Percentiles rank a stretch among this genome's conserved stretches.
These are phyloP conservation scores for Oceanodroma tethys DNA, from an alignment of 2,113 vertebrate species.

Conservation along the genomic window DNA sequence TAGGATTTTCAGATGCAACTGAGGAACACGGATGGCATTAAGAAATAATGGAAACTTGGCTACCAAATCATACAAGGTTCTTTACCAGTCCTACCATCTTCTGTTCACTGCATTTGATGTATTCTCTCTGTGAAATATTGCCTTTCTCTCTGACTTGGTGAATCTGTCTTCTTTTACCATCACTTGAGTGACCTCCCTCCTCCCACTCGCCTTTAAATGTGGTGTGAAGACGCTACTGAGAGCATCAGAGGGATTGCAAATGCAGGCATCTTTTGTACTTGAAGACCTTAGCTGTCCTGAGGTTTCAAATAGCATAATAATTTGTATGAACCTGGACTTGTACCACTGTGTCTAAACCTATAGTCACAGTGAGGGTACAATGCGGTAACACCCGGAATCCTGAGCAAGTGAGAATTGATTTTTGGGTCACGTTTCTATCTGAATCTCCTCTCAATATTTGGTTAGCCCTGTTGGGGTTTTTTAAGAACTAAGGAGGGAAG, in stretches of 20 bases:
- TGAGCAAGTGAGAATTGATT: neutral
- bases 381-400: neutral
- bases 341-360: neutral
- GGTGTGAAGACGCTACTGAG: neutral
- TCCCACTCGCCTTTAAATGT: neutral
- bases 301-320: fast-evolving
- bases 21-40: neutral
- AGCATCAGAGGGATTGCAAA: neutral
- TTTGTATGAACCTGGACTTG: neutral
- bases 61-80: neutral
- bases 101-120: neutral
- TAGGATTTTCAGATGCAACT: neutral
- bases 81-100: neutral
- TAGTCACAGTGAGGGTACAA: too few species aligned
- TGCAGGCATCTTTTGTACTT: neutral
- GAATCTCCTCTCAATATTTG: neutral
- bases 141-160: neutral
- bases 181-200: neutral
- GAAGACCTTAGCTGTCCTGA: neutral
- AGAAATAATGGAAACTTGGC: neutral
- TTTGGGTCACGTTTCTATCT: neutral
- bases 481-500: neutral
- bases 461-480: neutral
- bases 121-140: neutral
- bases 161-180: neutral